These are phyloP conservation scores for Himalopsyche japonica DNA, from an alignment of 2,888 invertebrate genomes.

Conservation along the genomic window DNA sequence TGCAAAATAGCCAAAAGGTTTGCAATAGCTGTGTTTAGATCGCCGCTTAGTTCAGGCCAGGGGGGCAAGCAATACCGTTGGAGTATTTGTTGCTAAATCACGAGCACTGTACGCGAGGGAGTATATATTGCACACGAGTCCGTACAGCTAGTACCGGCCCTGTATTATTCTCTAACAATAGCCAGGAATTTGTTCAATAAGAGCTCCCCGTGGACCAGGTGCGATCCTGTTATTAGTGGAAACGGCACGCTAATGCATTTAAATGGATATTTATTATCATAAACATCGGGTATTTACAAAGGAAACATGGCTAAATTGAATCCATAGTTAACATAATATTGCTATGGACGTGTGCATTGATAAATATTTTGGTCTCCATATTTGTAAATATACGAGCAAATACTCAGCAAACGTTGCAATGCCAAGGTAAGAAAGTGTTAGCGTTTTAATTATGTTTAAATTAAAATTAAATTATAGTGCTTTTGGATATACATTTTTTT, in stretches of 20 bases:
- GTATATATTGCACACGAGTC: background rate
- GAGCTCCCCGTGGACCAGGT: background rate
- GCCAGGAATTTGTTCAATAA: background rate
- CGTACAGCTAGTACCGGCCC: background rate
- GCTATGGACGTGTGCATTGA: no score
- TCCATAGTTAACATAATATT: background rate
- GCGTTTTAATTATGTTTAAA: no score
- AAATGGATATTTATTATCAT: background rate
- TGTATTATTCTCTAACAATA: background rate
- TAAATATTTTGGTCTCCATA: no score
- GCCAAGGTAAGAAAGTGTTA: no score
- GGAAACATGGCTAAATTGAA: background rate
- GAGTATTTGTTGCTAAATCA: background rate
- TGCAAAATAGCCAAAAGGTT: background rate
- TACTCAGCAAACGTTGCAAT: no score
- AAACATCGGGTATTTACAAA: background rate
- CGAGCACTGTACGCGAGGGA: background rate
- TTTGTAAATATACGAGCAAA: no score
- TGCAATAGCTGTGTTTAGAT: background rate
- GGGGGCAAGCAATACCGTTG: background rate
- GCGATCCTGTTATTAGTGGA: background rate
- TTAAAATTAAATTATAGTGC: no score
- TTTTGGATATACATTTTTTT: no score
- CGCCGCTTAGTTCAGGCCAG: background rate
- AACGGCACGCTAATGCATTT: background rate